phyloP scores from a whole-genome alignment of 2,113 vertebrate species.

The Triplophysa tibetana region DNA sequence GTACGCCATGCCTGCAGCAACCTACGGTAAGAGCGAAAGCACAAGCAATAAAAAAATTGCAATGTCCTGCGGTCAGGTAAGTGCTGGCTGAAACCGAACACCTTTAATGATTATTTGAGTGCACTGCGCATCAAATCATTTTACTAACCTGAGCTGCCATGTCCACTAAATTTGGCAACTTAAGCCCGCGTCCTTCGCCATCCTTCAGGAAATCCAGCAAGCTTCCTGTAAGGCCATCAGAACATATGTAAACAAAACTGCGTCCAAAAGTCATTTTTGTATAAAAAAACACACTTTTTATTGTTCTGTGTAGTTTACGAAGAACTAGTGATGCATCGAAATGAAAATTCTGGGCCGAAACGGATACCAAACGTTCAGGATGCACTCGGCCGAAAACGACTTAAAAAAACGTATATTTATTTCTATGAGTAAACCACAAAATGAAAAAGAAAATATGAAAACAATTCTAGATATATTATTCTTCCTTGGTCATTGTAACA shows the following conservation, averaged over 20 bases:
- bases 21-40: constrained; percentile 64
- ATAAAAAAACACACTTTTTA: background rate
- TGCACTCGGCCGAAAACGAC: no score
- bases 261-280: background rate
- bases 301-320: no score
- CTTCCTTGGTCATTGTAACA: no score
- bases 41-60: background rate
- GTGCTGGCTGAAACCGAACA: background rate
- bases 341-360: no score
- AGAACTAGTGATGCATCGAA: no score
- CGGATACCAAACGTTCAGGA: no score
- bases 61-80: background rate
- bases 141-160: constrained; percentile 94
- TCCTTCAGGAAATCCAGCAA: constrained; percentile 96
- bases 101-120: background rate
- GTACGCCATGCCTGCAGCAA: constrained; percentile 96
- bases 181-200: constrained; percentile 89
- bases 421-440: no score
- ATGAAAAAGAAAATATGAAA: no score
- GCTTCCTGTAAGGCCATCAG: constrained; percentile 79
- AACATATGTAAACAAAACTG: background rate
- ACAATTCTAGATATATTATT: no score
- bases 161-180: constrained; percentile 97
- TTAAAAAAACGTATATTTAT: no score
- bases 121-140: background rate